Conservation (phyloP, 1,140 invertebrate genomes). For the Hycleus cichorii region DNA sequence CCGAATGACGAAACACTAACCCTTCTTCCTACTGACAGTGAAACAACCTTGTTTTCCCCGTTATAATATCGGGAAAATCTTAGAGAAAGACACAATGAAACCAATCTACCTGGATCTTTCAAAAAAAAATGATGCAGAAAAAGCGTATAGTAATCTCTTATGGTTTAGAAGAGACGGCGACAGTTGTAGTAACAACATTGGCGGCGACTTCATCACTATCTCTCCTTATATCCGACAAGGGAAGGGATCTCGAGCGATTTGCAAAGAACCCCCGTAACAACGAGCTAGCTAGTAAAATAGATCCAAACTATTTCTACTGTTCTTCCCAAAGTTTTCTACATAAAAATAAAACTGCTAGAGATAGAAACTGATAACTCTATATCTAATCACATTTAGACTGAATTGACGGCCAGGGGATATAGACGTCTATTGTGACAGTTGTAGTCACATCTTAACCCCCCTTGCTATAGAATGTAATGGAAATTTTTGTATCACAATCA, state of each 20-base stretch:
- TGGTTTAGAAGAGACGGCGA: conserved; percentile 5
- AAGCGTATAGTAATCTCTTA: neutral
- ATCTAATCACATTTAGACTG: conserved; percentile 26
- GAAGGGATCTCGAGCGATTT: neutral
- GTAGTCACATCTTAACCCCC: too few species aligned
- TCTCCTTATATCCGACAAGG: neutral
- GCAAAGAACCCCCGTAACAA: conserved; percentile 10
- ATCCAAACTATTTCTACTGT: conserved; percentile 14
- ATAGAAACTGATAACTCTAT: conserved; percentile 22
- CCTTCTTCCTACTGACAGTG: conserved; percentile 3
- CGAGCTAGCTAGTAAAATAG: conserved; percentile 14
- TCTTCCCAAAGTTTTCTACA: conserved; percentile 21
- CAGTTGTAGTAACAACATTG: neutral
- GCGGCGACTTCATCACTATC: conserved; percentile 2
- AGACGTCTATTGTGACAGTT: too few species aligned
- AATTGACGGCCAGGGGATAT: conserved; percentile 14
- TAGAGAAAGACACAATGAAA: too few species aligned
- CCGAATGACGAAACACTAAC: conserved; percentile 13
- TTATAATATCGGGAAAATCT: too few species aligned
- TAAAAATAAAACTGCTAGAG: conserved; percentile 26
- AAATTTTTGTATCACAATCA: too few species aligned
- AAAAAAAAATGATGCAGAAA: conserved; percentile 4
- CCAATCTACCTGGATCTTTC: conserved; percentile 5
- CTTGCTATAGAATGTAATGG: too few species aligned
- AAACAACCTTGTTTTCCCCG: too few species aligned